Conservation (phyloP, 1,140 invertebrate genomes). For the Zaprionus capensis region DNA sequence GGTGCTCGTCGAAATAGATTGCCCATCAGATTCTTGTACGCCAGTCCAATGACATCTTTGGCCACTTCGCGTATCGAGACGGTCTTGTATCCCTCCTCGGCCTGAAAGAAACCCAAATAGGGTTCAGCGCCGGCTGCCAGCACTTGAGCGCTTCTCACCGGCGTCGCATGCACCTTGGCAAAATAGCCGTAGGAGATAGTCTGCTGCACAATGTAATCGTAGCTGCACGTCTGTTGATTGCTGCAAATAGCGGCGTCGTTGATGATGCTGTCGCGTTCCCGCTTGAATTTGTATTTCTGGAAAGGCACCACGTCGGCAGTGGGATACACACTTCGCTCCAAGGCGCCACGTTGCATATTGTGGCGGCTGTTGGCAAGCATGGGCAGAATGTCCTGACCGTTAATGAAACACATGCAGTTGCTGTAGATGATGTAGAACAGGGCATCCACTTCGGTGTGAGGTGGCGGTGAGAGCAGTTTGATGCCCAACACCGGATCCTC, state of each 20-base stretch:
- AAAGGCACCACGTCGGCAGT: conserved; percentile 84
- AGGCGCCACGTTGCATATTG: conserved; percentile 65
- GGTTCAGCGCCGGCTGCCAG: conserved; percentile 92
- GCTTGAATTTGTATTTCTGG: conserved; percentile 94
- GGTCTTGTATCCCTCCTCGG: conserved; percentile 91
- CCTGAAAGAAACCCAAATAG: conserved; percentile 95
- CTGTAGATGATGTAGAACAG: conserved; percentile 91
- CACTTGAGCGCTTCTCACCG: conserved; percentile 91
- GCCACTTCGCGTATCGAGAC: conserved; percentile 93
- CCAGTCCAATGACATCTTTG: conserved; percentile 93
- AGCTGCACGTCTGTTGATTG: conserved; percentile 90
- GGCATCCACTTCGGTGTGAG: conserved; percentile 89
- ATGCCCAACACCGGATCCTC: conserved; percentile 91
- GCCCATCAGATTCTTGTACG: conserved; percentile 85
- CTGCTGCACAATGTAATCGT: conserved; percentile 92
- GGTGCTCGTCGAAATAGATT: conserved; percentile 64
- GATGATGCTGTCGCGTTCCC: conserved; percentile 88
- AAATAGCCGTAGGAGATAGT: conserved; percentile 72
- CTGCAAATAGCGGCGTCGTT: conserved; percentile 92
- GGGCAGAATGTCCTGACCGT: conserved; percentile 92
- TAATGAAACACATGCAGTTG: conserved; percentile 91
- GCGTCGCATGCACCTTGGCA: conserved; percentile 88
- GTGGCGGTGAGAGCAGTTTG: conserved; percentile 91
- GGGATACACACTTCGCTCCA: conserved; percentile 48
- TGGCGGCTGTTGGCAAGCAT: conserved; percentile 63